A percentile compares a stretch with the other conserved stretches of the same genome.
Evolutionary conservation across 2,113 vertebrate genomes (phyloP).

Genomic region (Ophthalmolycus amberensis): DNA sequence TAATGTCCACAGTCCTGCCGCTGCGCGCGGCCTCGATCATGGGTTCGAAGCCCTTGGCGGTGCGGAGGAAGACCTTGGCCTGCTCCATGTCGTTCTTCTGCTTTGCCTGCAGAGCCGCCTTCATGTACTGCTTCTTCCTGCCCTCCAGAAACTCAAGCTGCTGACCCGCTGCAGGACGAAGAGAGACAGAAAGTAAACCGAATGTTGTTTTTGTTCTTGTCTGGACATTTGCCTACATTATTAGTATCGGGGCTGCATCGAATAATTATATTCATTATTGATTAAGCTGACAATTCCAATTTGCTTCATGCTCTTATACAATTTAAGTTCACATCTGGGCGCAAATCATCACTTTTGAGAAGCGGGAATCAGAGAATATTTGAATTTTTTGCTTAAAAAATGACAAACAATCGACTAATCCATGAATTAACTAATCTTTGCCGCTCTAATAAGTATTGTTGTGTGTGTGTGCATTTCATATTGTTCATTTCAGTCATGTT

Average conservation of each 20-base stretch:
- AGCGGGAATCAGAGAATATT: neutral
- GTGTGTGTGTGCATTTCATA: neutral
- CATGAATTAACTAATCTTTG: neutral
- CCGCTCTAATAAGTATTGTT: neutral
- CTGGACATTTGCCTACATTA: neutral
- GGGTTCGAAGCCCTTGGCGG: slow-evolving; percentile 88
- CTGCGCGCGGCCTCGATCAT: slow-evolving; percentile 85
- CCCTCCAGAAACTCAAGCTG: slow-evolving; percentile 91
- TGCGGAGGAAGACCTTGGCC: slow-evolving; percentile 88
- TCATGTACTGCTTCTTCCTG: slow-evolving; percentile 91
- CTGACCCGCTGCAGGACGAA: slow-evolving; percentile 80
- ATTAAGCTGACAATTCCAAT: neutral
- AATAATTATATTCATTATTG: neutral
- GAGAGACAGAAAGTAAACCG: neutral
- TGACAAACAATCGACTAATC: neutral
- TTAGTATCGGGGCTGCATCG: neutral
- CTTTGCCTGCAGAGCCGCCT: slow-evolving; percentile 94
- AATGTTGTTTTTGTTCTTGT: neutral
- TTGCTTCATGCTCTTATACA: neutral
- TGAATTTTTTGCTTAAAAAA: neutral
- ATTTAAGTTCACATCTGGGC: neutral
- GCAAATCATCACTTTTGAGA: neutral
- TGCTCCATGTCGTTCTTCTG: slow-evolving; percentile 92
- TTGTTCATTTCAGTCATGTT: neutral
- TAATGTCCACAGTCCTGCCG: slow-evolving; percentile 86